These are phyloP conservation scores for Sinonovacula constricta DNA, from an alignment of 1,140 invertebrate species.

Conservation along the genomic window DNA sequence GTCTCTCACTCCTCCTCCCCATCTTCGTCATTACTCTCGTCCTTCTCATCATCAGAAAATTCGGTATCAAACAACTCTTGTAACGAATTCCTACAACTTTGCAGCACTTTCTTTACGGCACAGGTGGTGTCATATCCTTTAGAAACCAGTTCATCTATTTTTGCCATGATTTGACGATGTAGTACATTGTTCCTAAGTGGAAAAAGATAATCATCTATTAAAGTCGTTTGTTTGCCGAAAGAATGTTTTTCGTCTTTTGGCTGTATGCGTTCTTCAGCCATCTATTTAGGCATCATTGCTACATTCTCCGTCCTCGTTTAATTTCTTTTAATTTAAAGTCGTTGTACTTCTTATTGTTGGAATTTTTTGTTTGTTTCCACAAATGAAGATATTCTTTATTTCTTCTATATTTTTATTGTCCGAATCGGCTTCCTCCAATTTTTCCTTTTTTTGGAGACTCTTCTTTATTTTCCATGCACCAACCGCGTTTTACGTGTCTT, in stretches of 20 bases:
- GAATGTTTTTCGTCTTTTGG: background rate
- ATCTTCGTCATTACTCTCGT: background rate
- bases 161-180: background rate
- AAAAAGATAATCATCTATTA: background rate
- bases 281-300: background rate
- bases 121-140: too few relatives aligned
- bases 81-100: background rate
- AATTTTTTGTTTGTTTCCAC: background rate
- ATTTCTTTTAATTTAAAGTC: too few relatives aligned
- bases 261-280: slow-evolving; percentile 1
- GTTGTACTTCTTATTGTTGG: background rate
- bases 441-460: too few relatives aligned
- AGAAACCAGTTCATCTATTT: too few relatives aligned
- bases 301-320: background rate
- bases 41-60: background rate
- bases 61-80: slow-evolving; percentile 5
- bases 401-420: background rate
- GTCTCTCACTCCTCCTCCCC: background rate
- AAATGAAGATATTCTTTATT: too few relatives aligned
- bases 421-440: background rate
- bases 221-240: background rate
- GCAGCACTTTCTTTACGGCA: background rate
- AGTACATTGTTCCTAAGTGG: slow-evolving; percentile 1
- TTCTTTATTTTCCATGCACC: too few relatives aligned
- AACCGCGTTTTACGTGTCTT: too few relatives aligned